Evolutionary conservation across 1,140 invertebrate genomes (phyloP).

Genomic region (Antheraea pernyi): DNA sequence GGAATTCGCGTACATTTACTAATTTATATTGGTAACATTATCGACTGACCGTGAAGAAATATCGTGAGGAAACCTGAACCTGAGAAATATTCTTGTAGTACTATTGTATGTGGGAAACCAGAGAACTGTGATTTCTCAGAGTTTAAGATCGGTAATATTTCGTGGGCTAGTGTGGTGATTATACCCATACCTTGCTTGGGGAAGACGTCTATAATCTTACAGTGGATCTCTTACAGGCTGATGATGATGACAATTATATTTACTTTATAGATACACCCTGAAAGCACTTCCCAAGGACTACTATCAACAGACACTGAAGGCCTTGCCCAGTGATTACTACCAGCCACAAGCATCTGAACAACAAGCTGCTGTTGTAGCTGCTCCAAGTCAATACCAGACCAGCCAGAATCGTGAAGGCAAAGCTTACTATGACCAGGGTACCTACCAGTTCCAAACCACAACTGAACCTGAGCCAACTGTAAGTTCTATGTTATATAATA

Average conservation of each 20-base stretch:
- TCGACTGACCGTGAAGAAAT: no score
- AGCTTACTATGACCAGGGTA: slow-evolving; percentile 22
- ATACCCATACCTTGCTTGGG: no score
- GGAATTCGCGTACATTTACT: no score
- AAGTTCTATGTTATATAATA: slow-evolving; percentile 14
- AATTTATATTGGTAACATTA: no score
- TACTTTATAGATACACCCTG: slow-evolving; percentile 9
- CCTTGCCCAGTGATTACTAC: slow-evolving; percentile 29
- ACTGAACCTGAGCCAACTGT: slow-evolving; percentile 45
- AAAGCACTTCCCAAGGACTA: slow-evolving; percentile 21
- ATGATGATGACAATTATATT: background rate
- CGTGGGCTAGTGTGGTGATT: no score
- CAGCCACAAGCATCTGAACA: slow-evolving; percentile 46
- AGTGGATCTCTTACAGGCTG: no score
- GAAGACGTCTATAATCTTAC: no score
- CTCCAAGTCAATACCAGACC: slow-evolving; percentile 5
- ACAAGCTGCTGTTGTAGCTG: slow-evolving; percentile 23
- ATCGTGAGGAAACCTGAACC: no score
- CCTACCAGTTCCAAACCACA: slow-evolving; percentile 15
- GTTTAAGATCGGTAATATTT: no score
- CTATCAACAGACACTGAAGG: slow-evolving; percentile 23
- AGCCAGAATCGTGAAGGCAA: slow-evolving; percentile 39
- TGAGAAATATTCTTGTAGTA: no score
- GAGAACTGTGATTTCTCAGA: no score
- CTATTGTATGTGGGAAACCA: no score